Percentiles rank a stretch among this genome's conserved stretches.
phyloP scores from a whole-genome alignment of 2,888 invertebrate species.

The Argynnis bischoffii region DNA sequence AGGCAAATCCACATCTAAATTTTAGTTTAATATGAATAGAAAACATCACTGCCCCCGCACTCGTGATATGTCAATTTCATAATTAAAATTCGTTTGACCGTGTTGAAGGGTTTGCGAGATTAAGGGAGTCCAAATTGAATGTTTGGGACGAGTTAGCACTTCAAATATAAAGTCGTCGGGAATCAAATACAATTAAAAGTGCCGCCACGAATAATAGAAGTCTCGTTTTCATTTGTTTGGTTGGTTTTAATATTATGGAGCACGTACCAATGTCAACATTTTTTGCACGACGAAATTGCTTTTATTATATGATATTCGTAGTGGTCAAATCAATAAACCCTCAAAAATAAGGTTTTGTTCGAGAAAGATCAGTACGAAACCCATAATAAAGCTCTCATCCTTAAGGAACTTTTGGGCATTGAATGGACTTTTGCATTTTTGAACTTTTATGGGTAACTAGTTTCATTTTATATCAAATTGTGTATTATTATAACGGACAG shows the following conservation, averaged over 20 bases:
- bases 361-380: too few species aligned
- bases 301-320: too few species aligned
- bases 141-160: slow-evolving; percentile 57
- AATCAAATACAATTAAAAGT: slow-evolving; percentile 71
- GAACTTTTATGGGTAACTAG: too few species aligned
- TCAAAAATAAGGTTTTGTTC: too few species aligned
- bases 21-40: slow-evolving; percentile 14
- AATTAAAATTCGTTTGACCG: slow-evolving; percentile 82
- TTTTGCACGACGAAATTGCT: too few species aligned
- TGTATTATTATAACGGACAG: too few species aligned
- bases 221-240: neutral
- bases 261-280: too few species aligned
- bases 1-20: neutral
- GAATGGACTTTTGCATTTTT: too few species aligned
- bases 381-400: too few species aligned
- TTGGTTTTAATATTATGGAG: neutral
- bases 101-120: slow-evolving; percentile 64
- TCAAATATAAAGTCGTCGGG: slow-evolving; percentile 69
- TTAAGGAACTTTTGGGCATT: too few species aligned
- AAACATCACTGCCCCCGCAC: slow-evolving; percentile 34
- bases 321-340: too few species aligned
- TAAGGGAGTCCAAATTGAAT: slow-evolving; percentile 71
- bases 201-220: slow-evolving; percentile 57
- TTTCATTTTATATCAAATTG: too few species aligned
- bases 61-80: slow-evolving; percentile 80